Evolutionary conservation across 2,113 vertebrate genomes (phyloP).

Genomic region (Glaucidium brasilianum): DNA sequence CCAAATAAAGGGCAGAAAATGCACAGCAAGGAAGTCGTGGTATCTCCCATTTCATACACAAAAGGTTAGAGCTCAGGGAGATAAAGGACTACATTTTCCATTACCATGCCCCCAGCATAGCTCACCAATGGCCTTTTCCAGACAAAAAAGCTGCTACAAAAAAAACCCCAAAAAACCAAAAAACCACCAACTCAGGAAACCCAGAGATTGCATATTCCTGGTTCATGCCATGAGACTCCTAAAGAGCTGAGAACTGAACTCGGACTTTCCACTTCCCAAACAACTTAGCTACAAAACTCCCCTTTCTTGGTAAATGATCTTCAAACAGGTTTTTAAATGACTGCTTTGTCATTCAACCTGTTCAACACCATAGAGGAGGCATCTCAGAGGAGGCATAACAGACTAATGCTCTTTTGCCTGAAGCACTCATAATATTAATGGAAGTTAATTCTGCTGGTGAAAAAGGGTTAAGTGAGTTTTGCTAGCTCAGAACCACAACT

Average conservation of each 20-base stretch:
- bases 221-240: neutral
- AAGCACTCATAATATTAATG: conserved; percentile 29
- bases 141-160: neutral
- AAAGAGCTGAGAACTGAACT: neutral
- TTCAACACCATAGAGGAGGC: neutral
- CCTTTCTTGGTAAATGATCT: conserved; percentile 3
- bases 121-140: neutral
- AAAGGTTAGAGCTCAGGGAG: neutral
- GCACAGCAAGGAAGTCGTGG: neutral
- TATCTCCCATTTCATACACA: neutral
- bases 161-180: too few relatives aligned
- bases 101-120: neutral
- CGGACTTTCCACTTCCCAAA: neutral
- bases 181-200: too few relatives aligned
- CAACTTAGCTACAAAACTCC: neutral
- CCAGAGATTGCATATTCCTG: neutral
- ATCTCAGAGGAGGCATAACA: conserved; percentile 40
- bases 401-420: conserved; percentile 34
- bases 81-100: neutral
- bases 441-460: conserved; percentile 43
- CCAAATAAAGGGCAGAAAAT: neutral
- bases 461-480: conserved; percentile 48
- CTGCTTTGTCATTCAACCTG: conserved; percentile 39
- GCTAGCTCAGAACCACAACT: conserved; percentile 3
- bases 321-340: conserved; percentile 19